Conservation (phyloP, 2,113 vertebrate species). For the Chinchilla lanigera region DNA sequence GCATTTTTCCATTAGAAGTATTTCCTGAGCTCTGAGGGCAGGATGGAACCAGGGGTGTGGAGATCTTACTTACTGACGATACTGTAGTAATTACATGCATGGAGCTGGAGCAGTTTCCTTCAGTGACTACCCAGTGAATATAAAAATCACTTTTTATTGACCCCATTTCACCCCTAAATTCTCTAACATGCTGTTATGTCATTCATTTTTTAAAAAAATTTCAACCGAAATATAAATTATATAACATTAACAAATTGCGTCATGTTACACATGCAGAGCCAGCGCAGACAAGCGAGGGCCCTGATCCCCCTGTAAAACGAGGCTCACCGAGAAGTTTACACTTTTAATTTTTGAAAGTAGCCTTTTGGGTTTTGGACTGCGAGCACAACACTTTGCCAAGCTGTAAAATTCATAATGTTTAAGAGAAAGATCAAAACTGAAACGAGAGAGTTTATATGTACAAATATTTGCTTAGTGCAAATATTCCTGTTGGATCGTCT, state of each 20-base stretch:
- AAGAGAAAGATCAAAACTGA: constrained; percentile 81
- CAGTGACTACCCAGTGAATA: not conserved
- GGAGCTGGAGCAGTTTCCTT: not conserved
- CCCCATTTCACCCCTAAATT: not conserved
- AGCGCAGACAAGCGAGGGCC: not conserved
- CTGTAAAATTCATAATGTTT: constrained; percentile 79
- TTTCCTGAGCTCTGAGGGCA: not conserved
- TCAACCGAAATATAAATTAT: constrained; percentile 1
- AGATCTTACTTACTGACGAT: not conserved
- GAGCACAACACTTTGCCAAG: constrained; percentile 75
- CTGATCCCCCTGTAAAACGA: not conserved
- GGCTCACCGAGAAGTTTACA: constrained; percentile 57
- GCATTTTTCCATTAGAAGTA: not conserved
- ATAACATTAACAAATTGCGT: not conserved
- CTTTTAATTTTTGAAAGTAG: constrained; percentile 68
- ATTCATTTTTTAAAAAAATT: not conserved
- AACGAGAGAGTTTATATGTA: constrained; percentile 69
- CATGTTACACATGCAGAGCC: not conserved
- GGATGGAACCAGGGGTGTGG: not conserved
- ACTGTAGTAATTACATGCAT: not conserved
- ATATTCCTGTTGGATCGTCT: constrained; percentile 79
- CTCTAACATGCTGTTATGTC: constrained; percentile 31
- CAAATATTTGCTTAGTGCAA: constrained; percentile 77
- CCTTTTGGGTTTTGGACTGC: constrained; percentile 73
- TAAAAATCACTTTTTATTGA: constrained; percentile 20